A percentile compares a stretch with the other conserved stretches of the same genome.
Evolutionary conservation across 2,888 invertebrate species (phyloP).

Genomic region (Stenotaenia linearis): DNA sequence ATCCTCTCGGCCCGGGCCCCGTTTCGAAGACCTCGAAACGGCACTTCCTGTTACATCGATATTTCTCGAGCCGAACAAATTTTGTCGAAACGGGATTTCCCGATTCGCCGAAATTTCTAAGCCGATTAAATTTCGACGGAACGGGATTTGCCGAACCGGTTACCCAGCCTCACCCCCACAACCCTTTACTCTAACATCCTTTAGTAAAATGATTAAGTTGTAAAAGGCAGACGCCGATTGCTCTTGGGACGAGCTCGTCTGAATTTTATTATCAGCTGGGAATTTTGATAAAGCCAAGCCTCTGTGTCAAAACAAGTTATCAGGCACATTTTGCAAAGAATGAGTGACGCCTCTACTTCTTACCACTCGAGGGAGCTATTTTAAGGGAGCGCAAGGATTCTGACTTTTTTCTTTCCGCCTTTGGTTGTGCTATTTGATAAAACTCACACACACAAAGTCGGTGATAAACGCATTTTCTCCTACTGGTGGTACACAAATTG

Average conservation of each 20-base stretch:
- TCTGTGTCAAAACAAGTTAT: constrained; percentile 4
- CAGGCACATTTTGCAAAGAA: background rate
- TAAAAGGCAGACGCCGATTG: background rate
- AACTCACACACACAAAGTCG: background rate
- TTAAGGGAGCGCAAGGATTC: background rate
- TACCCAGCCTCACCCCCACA: no score
- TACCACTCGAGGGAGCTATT: constrained; percentile 5
- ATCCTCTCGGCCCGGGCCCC: no score
- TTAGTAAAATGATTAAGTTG: background rate
- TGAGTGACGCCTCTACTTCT: constrained; percentile 4
- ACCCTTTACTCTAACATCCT: no score
- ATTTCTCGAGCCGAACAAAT: no score
- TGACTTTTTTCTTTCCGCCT: background rate
- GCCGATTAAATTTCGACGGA: no score
- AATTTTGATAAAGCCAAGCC: background rate
- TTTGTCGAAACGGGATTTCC: no score
- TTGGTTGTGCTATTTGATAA: background rate
- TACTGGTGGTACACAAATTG: no score
- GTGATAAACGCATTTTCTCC: background rate
- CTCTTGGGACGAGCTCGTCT: constrained; percentile 4
- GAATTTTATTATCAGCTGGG: constrained; percentile 9
- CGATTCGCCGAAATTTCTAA: no score
- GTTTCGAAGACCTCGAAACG: no score
- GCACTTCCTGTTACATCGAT: no score
- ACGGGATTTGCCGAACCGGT: no score